These are phyloP conservation scores for Lepidonotus clava DNA, from an alignment of 2,888 invertebrate species.

Conservation along the genomic window DNA sequence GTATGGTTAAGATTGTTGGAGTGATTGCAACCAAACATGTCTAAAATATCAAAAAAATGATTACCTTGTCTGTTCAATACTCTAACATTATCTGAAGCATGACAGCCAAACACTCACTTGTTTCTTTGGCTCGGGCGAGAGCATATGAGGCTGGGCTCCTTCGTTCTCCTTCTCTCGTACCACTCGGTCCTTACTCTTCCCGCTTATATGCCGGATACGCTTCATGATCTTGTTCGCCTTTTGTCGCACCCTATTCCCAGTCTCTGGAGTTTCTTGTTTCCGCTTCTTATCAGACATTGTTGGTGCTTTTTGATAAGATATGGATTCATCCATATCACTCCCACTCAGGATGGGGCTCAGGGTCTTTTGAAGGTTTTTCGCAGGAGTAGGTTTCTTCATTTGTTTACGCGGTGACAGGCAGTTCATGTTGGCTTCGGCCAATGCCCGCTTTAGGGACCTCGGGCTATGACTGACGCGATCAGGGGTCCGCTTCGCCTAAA, in stretches of 20 bases:
- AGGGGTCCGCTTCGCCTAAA: conserved; percentile 30
- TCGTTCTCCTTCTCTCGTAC: not conserved
- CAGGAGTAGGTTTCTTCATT: not conserved
- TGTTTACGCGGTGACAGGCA: conserved; percentile 22
- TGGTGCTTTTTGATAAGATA: too few relatives aligned
- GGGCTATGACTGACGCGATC: conserved; percentile 11
- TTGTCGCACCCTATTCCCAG: not conserved
- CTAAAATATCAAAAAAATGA: too few relatives aligned
- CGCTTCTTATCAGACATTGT: not conserved
- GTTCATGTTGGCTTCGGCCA: conserved; percentile 23
- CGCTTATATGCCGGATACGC: conserved; percentile 14
- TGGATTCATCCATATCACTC: not conserved
- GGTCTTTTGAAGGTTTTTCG: not conserved
- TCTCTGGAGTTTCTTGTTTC: not conserved
- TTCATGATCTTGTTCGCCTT: conserved; percentile 2
- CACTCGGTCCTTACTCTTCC: not conserved
- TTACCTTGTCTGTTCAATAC: too few relatives aligned
- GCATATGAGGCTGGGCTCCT: too few relatives aligned
- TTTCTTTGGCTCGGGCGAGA: conserved; percentile 9
- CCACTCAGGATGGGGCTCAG: conserved; percentile 19
- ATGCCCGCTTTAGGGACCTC: conserved; percentile 14
- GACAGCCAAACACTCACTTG: conserved; percentile 11
- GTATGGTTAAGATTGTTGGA: too few relatives aligned
- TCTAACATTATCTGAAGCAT: too few relatives aligned
- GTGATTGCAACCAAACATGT: too few relatives aligned